A percentile compares a stretch with the other conserved stretches of the same genome.
Conservation (phyloP, 2,797 vertebrate genomes). For the Aselliscus stoliczkanus region DNA sequence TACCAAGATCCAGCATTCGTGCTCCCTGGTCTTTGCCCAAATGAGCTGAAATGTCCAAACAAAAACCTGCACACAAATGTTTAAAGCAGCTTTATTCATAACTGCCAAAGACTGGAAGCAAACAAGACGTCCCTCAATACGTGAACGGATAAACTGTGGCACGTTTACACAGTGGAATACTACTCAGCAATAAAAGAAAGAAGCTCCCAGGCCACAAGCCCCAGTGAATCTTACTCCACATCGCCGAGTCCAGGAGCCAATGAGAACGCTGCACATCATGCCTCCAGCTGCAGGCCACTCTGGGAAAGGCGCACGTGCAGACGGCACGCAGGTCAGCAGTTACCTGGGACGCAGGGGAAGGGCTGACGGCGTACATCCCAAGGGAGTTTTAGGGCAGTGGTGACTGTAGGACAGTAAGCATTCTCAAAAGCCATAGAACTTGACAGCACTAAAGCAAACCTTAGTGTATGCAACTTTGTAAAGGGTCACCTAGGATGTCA, state of each 20-base stretch:
- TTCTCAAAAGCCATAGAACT: not conserved
- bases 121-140: not conserved
- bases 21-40: not conserved
- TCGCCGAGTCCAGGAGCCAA: not conserved
- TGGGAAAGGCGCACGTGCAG: not conserved
- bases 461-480: not conserved
- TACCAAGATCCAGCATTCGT: not conserved
- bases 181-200: conserved; percentile 38
- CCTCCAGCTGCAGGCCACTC: not conserved
- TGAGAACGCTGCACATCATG: not conserved
- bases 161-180: not conserved
- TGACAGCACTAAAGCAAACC: conserved; percentile 6
- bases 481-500: not conserved
- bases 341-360: not conserved
- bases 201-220: not conserved
- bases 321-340: not conserved
- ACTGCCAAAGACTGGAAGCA: not conserved
- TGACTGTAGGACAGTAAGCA: not conserved
- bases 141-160: not conserved
- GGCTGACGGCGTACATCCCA: not conserved
- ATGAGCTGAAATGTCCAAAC: not conserved
- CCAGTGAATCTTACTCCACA: not conserved
- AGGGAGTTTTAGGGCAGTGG: not conserved
- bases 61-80: too few species aligned
- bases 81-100: too few species aligned